Percentiles rank a stretch among this genome's conserved stretches.
These are phyloP conservation scores for Drosophila barbarae DNA, from an alignment of 2,888 invertebrate genomes.

Conservation along the genomic window DNA sequence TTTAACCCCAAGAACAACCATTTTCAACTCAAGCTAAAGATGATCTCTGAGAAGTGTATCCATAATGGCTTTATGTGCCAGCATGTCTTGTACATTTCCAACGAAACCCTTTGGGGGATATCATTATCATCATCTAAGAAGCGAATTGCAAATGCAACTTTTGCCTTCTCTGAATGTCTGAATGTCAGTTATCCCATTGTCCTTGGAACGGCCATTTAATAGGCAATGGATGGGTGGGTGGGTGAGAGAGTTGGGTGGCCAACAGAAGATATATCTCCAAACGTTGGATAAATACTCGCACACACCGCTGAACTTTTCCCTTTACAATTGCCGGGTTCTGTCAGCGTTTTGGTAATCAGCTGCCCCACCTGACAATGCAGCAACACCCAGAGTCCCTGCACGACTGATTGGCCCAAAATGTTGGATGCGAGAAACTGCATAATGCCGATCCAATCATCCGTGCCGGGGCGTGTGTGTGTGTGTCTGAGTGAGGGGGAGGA, in stretches of 20 bases:
- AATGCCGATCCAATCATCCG: constrained; percentile 52
- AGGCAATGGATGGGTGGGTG: background rate
- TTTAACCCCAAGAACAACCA: background rate
- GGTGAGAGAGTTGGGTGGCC: background rate
- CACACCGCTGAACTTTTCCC: constrained; percentile 10
- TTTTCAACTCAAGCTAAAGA: background rate
- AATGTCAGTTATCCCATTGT: background rate
- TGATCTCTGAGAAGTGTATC: background rate
- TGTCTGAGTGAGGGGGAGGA: constrained; percentile 2
- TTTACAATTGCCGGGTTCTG: constrained; percentile 4
- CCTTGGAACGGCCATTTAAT: constrained; percentile 3
- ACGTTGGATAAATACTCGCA: background rate
- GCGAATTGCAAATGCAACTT: background rate
- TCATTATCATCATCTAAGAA: background rate
- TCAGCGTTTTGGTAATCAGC: constrained; percentile 31
- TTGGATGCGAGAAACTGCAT: constrained; percentile 43
- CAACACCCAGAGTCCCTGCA: background rate
- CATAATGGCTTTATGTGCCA: background rate
- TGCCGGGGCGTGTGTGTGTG: background rate
- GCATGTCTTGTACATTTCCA: background rate
- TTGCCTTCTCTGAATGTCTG: background rate
- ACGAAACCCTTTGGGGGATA: background rate
- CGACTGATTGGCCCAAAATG: constrained; percentile 53
- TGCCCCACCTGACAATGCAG: constrained; percentile 21
- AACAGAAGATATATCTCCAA: background rate